Percentiles rank a stretch among this genome's conserved stretches.
Conservation (phyloP, 2,888 invertebrate species). For the Acrocera orbiculus region DNA sequence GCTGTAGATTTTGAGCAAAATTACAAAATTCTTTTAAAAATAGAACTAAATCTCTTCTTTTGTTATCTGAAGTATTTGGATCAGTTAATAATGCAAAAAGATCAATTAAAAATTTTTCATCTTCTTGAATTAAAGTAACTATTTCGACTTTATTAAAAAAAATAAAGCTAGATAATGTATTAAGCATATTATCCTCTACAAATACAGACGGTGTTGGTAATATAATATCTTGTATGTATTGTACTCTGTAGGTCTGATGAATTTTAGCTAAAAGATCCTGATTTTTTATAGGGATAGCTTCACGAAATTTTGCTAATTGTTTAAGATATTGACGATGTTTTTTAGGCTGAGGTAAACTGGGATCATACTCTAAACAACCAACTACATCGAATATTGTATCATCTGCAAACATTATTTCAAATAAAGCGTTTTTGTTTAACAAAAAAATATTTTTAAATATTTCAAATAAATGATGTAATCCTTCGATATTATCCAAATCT, state of each 20-base stretch:
- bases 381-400: constrained; percentile 95
- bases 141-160: constrained; percentile 99
- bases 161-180: constrained; percentile 94
- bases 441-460: constrained; percentile 98
- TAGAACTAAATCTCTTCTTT: constrained; percentile 83
- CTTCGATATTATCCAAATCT: constrained; percentile 86
- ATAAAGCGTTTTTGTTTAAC: constrained; percentile 90
- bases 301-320: constrained; percentile 78
- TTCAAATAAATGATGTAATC: constrained; percentile 88
- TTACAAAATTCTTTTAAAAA: constrained; percentile 99
- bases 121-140: constrained; percentile 92
- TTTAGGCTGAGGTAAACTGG: constrained; percentile 65
- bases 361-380: constrained; percentile 97
- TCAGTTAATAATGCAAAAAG: constrained; percentile 86
- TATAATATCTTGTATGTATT: constrained; percentile 98
- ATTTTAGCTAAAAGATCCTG: constrained; percentile 91
- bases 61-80: constrained; percentile 63
- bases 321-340: constrained; percentile 92
- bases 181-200: constrained; percentile 98
- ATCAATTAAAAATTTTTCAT: constrained; percentile 90
- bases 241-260: constrained; percentile 98
- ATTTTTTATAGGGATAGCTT: constrained; percentile 90
- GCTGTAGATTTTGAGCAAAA: constrained; percentile 96
- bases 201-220: constrained; percentile 97
- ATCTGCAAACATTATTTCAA: constrained; percentile 95